Percentiles rank a stretch among this genome's conserved stretches.
phyloP scores from a whole-genome alignment of 2,113 vertebrate species.

The Actenoides lindsayi region DNA sequence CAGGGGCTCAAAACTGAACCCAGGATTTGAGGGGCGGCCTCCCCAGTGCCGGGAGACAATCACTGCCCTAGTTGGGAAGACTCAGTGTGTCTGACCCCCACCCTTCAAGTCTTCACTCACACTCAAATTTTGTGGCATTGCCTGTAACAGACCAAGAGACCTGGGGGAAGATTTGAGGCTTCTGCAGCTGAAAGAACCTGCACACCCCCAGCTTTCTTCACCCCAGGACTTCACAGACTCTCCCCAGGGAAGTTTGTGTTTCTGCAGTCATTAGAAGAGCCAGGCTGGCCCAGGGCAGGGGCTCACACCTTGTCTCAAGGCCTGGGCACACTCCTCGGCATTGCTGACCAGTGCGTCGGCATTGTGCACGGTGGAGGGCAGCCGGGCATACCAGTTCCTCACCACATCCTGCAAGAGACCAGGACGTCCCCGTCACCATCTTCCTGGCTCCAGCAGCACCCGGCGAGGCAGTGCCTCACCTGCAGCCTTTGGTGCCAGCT shows the following conservation, averaged over 20 bases:
- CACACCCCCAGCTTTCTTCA: fast-evolving
- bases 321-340: constrained; percentile 82
- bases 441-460: neutral
- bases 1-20: neutral
- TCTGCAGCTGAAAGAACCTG: neutral
- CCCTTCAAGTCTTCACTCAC: neutral
- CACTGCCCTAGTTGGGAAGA: neutral
- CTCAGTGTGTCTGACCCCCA: fast-evolving
- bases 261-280: neutral
- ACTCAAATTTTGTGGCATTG: neutral
- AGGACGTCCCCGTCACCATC: neutral
- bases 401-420: constrained; percentile 86
- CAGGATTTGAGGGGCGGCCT: neutral
- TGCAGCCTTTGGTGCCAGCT: neutral
- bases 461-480: fast-evolving
- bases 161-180: neutral
- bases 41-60: neutral
- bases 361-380: constrained; percentile 82
- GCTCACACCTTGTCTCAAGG: constrained; percentile 73
- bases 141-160: neutral
- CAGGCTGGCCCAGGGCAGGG: too few species aligned
- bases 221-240: neutral
- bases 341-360: constrained; percentile 81
- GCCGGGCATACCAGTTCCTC: constrained; percentile 91
- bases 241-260: fast-evolving